phyloP scores from a whole-genome alignment of 2,888 invertebrate genomes.

The Ellobium chinense region DNA sequence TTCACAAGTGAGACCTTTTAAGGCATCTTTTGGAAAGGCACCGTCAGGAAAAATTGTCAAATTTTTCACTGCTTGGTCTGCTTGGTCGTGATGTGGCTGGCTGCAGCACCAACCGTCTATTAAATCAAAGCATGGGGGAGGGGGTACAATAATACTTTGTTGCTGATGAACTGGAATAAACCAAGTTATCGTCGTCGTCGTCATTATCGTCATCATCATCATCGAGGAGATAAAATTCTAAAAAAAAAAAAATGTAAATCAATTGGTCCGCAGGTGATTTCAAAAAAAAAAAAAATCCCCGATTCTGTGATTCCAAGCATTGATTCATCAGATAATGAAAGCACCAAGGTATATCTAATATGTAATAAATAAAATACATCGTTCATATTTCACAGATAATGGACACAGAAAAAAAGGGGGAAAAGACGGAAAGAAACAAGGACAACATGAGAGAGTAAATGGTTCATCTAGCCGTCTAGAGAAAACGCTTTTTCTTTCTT shows the following conservation, averaged over 20 bases:
- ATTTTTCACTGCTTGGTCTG: neutral
- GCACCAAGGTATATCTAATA: slow-evolving; percentile 44
- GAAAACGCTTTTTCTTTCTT: neutral
- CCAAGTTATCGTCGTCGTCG: neutral
- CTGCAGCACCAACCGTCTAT: neutral
- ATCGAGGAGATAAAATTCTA: neutral
- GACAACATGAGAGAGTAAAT: neutral
- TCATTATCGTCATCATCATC: neutral
- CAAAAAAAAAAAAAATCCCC: neutral
- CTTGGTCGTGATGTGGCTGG: neutral
- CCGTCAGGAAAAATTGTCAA: neutral
- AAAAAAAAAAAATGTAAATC: neutral
- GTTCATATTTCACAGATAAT: slow-evolving; percentile 26
- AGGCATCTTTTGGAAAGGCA: slow-evolving; percentile 42
- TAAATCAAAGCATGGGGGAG: neutral
- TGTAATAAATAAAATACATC: slow-evolving; percentile 38
- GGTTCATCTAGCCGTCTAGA: neutral
- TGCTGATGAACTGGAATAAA: slow-evolving; percentile 10
- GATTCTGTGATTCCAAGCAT: slow-evolving; percentile 3
- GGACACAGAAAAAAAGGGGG: neutral
- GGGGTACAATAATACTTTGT: neutral
- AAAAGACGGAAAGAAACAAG: neutral
- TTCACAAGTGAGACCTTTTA: neutral
- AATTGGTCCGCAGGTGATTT: slow-evolving; percentile 23
- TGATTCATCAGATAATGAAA: slow-evolving; percentile 31